These are phyloP conservation scores for Ypsolopha scabrella DNA, from an alignment of 2,888 invertebrate genomes.

Conservation along the genomic window DNA sequence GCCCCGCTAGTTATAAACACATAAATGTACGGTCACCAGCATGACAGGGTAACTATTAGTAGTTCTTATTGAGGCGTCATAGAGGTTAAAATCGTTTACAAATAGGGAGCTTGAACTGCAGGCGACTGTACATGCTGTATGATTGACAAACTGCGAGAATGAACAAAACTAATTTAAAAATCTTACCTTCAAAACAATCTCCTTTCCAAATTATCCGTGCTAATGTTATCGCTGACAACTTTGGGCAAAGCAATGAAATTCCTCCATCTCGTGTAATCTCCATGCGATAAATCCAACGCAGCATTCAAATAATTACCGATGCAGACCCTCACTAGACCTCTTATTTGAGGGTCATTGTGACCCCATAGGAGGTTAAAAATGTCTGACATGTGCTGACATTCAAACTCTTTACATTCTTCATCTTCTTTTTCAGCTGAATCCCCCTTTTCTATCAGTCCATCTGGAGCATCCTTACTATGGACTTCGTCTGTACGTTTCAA, in stretches of 20 bases:
- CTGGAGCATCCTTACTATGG: constrained; percentile 25
- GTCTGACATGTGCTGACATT: constrained; percentile 76
- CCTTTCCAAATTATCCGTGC: constrained; percentile 60
- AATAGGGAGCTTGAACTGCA: too few relatives aligned
- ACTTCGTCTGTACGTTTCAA: constrained; percentile 33
- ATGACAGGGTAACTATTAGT: too few relatives aligned
- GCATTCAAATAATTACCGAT: constrained; percentile 76
- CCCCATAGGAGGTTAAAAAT: constrained; percentile 73
- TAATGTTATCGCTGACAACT: constrained; percentile 41
- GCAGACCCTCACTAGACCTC: constrained; percentile 77
- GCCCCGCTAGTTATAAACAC: too few relatives aligned
- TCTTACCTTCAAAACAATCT: constrained; percentile 68
- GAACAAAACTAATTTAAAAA: not conserved
- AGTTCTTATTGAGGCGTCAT: too few relatives aligned
- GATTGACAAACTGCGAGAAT: not conserved
- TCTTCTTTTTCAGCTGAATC: not conserved
- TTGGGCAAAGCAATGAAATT: constrained; percentile 38
- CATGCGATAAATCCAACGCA: constrained; percentile 66
- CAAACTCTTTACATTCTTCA: constrained; percentile 27
- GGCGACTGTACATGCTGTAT: too few relatives aligned
- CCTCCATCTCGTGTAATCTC: constrained; percentile 66
- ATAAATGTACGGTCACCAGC: too few relatives aligned
- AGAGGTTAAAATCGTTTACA: too few relatives aligned
- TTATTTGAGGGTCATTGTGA: constrained; percentile 85
- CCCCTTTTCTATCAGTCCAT: constrained; percentile 9